A percentile compares a stretch with the other conserved stretches of the same genome.
Conservation (phyloP, 2,888 invertebrate species). For the Cloeon dipterum region DNA sequence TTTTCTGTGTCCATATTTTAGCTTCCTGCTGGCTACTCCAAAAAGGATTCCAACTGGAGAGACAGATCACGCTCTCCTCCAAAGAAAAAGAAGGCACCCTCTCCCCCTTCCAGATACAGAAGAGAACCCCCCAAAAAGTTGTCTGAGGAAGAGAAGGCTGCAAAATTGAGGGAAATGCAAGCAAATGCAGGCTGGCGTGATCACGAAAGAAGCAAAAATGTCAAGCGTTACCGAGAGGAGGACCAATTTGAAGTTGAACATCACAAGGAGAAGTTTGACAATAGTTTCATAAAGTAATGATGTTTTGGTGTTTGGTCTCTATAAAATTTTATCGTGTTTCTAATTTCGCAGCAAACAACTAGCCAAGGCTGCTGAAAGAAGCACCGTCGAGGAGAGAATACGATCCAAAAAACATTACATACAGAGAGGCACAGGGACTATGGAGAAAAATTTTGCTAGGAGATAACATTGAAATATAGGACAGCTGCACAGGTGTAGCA, state of each 20-base stretch:
- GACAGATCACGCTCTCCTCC: not conserved
- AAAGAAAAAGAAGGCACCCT: not conserved
- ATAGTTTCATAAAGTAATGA: constrained; percentile 4
- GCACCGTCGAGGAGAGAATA: constrained; percentile 60
- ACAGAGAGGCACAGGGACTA: constrained; percentile 53
- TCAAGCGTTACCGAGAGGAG: constrained; percentile 36
- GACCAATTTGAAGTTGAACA: constrained; percentile 23
- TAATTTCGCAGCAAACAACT: constrained; percentile 32
- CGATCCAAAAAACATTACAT: constrained; percentile 77
- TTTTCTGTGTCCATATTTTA: constrained; percentile 6
- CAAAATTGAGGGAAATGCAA: not conserved
- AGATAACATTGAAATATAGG: too few species aligned
- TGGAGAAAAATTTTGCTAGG: constrained; percentile 66
- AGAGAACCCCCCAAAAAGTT: not conserved
- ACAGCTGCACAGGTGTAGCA: too few species aligned
- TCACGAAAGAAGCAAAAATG: constrained; percentile 32
- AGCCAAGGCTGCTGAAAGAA: constrained; percentile 33
- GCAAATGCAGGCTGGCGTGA: constrained; percentile 6
- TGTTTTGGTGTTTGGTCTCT: not conserved
- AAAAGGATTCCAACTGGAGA: not conserved
- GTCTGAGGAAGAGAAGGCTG: not conserved
- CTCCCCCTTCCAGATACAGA: not conserved
- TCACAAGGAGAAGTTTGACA: constrained; percentile 14
- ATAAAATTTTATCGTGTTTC: constrained; percentile 3
- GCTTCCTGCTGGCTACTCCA: constrained; percentile 7